These are phyloP conservation scores for Xylocopa sonorina DNA, from an alignment of 1,140 invertebrate species.

Conservation along the genomic window DNA sequence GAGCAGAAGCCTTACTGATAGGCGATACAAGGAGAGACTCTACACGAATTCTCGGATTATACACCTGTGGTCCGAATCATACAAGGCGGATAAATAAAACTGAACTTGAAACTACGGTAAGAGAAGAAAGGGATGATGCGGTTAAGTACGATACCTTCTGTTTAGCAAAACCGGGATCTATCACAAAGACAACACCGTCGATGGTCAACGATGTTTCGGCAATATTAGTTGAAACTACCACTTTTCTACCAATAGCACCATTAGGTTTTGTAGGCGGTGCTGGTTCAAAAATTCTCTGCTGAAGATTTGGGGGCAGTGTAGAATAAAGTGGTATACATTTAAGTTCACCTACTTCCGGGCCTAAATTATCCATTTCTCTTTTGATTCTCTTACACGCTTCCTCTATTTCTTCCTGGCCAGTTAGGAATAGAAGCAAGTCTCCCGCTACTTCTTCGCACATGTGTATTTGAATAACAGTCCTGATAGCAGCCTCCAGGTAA, in stretches of 20 bases:
- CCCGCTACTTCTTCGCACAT: constrained; percentile 98
- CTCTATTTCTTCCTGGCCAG: constrained; percentile 98
- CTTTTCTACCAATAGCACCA: constrained; percentile 97
- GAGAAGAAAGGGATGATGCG: background rate
- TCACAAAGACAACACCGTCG: constrained; percentile 99
- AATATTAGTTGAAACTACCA: constrained; percentile 99
- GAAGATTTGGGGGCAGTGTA: constrained; percentile 97
- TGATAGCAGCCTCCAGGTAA: constrained; percentile 98
- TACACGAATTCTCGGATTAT: constrained; percentile 98
- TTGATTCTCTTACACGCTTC: constrained; percentile 99
- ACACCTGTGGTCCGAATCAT: constrained; percentile 86
- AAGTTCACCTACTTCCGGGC: constrained; percentile 97
- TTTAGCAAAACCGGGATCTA: constrained; percentile 99
- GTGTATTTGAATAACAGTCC: constrained; percentile 99
- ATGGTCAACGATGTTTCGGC: constrained; percentile 99
- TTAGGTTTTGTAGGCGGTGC: constrained; percentile 96
- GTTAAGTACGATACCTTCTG: constrained; percentile 88
- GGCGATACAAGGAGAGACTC: constrained; percentile 98
- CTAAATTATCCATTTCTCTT: constrained; percentile 97
- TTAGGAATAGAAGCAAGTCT: constrained; percentile 97
- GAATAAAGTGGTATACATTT: constrained; percentile 99
- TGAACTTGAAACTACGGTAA: background rate
- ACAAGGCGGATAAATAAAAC: constrained; percentile 30
- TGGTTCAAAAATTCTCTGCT: constrained; percentile 98
- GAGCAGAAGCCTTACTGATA: constrained; percentile 99